Base-by-base conservation (phyloP, 2,797 vertebrate species). In the Podarcis siculus region DNA sequence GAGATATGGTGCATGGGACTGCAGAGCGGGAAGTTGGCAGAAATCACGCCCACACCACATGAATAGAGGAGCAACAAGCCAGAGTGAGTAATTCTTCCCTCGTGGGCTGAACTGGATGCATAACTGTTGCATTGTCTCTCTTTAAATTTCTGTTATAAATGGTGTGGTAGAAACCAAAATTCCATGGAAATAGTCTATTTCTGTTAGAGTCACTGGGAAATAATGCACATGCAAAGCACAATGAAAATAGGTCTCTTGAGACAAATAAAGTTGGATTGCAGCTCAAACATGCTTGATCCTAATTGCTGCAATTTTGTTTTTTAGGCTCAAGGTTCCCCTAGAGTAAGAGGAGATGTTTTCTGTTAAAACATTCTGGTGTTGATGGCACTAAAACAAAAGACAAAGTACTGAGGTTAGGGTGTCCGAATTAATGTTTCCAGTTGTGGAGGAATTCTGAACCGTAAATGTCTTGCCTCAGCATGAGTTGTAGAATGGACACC, bases 251-350 rank as follows among this genome's bases (percentile, higher is more conserved):
- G 19, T 58, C 32, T 39, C 85, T 61, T 30, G 25, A 66, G 35
- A 80, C 45, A 79, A 71, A 61, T 80, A 80, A 72, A 86, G 17
- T 72, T 86, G 35, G 32, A 86, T 21, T 80, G 17, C 25, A 71
- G 32, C 23, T 27, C n/a, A 49, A 61, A 37, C 13, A 85, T 32
- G 58, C 39, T 79, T 49, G 21, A 86, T 32, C 75, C 27, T 32
- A 72, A 80, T 80, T 35, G 49, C 30, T 80, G 42, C 19, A 86
- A 39, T 86, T 80, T 58, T 72, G 49, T 61, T 55, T 37, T 86
- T 49, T 55, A 69, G 39, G 21, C 23, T 71, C 66, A 86, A 13
- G 12, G 12, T 78, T 67, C 39, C 75, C 42, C 61, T 55, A 35
- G n/a, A 35, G 49, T 27, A 66, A 61, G 13, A 71, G 42, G 13